Percentiles rank a stretch among this genome's conserved stretches.
These are phyloP conservation scores for Oreochromis niloticus DNA, from an alignment of 2,113 vertebrate genomes.

Conservation along the genomic window DNA sequence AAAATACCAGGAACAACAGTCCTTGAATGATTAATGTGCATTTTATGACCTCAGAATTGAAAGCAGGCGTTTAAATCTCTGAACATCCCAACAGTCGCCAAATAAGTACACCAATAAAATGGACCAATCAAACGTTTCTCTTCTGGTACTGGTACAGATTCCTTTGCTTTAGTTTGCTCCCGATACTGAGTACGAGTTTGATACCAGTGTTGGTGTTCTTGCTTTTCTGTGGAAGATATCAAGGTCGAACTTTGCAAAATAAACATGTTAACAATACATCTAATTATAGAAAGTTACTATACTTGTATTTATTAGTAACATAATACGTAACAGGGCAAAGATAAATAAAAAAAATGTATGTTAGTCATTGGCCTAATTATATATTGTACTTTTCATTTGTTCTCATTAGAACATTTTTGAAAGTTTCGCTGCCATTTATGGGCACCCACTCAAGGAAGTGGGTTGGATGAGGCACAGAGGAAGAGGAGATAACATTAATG, in stretches of 20 bases:
- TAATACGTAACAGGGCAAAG: not conserved
- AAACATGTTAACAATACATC: not conserved
- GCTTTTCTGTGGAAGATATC: not conserved
- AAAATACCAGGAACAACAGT: not conserved
- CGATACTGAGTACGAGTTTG: fast-evolving
- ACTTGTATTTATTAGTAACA: not conserved
- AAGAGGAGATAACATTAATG: not conserved
- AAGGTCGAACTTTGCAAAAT: not conserved
- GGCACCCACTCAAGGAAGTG: not conserved
- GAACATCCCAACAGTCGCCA: not conserved
- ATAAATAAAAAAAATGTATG: not conserved
- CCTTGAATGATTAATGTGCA: fast-evolving
- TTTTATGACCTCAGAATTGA: not conserved
- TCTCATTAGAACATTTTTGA: not conserved
- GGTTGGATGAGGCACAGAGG: not conserved
- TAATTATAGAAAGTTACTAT: not conserved
- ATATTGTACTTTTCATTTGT: not conserved
- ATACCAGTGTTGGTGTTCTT: not conserved
- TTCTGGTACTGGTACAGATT: not conserved
- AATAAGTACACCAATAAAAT: not conserved
- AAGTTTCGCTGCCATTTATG: not conserved
- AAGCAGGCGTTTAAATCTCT: not conserved
- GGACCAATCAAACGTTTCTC: not conserved
- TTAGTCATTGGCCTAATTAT: not conserved
- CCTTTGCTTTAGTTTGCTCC: not conserved